Evolutionary conservation across 2,113 vertebrate species (phyloP), one percentile per base, ranked within the genome.

Genomic region (Oceanites oceanicus): DNA sequence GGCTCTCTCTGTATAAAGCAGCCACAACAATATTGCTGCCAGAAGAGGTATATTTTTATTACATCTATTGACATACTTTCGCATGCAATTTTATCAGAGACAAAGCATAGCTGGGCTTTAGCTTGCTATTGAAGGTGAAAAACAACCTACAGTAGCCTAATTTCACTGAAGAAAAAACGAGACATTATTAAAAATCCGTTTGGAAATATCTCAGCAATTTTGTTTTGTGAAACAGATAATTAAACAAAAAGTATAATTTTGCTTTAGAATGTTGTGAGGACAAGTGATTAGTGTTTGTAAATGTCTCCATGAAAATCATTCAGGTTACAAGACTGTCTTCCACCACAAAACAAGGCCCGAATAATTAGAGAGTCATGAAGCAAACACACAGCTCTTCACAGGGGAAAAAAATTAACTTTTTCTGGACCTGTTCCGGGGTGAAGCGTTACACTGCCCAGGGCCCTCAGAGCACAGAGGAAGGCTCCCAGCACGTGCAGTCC

Each of bases 61-160:
- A 74, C 59, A 42, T 59, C 70, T 85, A 29, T 71, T 94, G 96
- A 81, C 68, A 84, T 84, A 56, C 52, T 71, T 92, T 63, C 9
- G 10, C 4, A 1, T 72, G 44, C 66, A 94, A 3, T 88, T 89
- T 94, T 85, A 95, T 67, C n/a, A 55, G 70, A 91, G 65, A 91
- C 83, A 96, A 94, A 96, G 90, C 74, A 90, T 66, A 85, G 44
- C 70, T 89, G 74, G 50, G 38, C 65, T 94, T 72, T 55, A 68
- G 44, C 44, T 88, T 90, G 74, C 74, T 87, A 3, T 30, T 56
- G 61, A 72, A 85, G 38, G 58, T 93, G 44, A 72, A 93, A 82
- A 30, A n/a, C 8, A 66, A 70, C 65, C 56, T 79, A 45, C 53
- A 49, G 44, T 67, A 90, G 78, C 27, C 61, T 85, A 34, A 87